Conservation (phyloP, 2,888 invertebrate species). For the Drosophila ezoana region DNA sequence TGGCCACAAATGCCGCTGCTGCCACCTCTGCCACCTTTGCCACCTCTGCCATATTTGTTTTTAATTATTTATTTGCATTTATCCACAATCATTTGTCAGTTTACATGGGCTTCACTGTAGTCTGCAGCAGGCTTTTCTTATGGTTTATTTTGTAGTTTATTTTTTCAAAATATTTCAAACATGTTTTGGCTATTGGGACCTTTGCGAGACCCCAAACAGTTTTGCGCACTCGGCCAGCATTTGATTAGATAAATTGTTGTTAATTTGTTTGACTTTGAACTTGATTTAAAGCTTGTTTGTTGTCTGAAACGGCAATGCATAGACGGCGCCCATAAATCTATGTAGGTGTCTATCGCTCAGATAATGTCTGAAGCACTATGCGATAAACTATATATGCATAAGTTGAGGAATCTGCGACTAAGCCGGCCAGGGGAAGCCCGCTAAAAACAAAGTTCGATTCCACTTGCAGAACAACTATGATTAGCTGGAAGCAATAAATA, state of each 20-base stretch:
- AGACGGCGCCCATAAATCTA: constrained; percentile 36
- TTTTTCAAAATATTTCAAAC: constrained; percentile 52
- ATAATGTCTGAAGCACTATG: not conserved
- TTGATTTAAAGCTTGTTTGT: constrained; percentile 75
- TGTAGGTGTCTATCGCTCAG: constrained; percentile 9
- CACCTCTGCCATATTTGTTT: constrained; percentile 35
- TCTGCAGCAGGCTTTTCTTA: not conserved
- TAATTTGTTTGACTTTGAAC: constrained; percentile 80
- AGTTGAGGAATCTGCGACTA: not conserved
- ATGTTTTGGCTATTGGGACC: constrained; percentile 62
- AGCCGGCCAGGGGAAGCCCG: constrained; percentile 9
- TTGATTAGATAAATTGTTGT: constrained; percentile 72
- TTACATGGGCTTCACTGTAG: constrained; percentile 43
- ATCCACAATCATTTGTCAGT: constrained; percentile 45
- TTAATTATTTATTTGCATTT: constrained; percentile 57
- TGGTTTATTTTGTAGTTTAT: constrained; percentile 4
- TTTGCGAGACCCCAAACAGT: constrained; percentile 26
- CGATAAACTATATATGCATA: constrained; percentile 2
- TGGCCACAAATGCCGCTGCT: constrained; percentile 18
- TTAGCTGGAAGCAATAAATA: no score
- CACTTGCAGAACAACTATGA: not conserved
- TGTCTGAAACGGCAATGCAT: constrained; percentile 39
- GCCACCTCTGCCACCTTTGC: constrained; percentile 6
- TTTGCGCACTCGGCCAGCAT: constrained; percentile 39
- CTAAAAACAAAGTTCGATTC: not conserved